Base-by-base conservation (phyloP, 2,113 vertebrate genomes). In the Centropristis striata region DNA sequence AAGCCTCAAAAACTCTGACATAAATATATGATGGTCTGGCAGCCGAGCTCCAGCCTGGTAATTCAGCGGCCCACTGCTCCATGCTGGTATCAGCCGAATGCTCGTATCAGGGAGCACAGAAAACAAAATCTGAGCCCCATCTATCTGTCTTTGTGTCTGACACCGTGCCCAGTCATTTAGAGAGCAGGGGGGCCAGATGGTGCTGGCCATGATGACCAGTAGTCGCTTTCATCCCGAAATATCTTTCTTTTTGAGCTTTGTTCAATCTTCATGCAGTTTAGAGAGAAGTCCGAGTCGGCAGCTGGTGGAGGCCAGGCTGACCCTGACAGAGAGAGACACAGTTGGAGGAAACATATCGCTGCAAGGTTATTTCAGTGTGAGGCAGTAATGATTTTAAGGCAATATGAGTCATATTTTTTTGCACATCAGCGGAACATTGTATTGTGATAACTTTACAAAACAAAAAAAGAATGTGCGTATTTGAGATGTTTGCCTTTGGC, bases 111-210 rank as follows among this genome's bases (percentile, higher is more conserved):
- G 18, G 6, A 77, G 67, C 15, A 20, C 50, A 73, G 66, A 51
- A 49, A 55, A 47, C 18, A 66, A 49, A 54, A 51, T 50, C 37
- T 58, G 50, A 76, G 61, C 18, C 18, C 46, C 55, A n/a, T 76
- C 72, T 68, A 55, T 84, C 79, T 28, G 59, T 69, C 83, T 83
- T 80, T 65, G 75, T 78, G 66, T 72, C 63, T 67, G 60, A 74
- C 81, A 39, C 23, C 14, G 2, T 46, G 59, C 55, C n/a, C 18
- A 8, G 21, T 72, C 67, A 58, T 74, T 83, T 81, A 54, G 64
- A 79, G 65, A 65, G 15, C 55, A 15, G 42, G 7, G 46, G 51
- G 58, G 64, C 41, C 57, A 76, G 67, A 74, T 60, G 51, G 53
- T 18, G 46, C 47, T 27, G 23, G 76, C 70, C 68, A 68, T 50